Conservation (phyloP, 2,888 invertebrate species). For the Eurois occulta region DNA sequence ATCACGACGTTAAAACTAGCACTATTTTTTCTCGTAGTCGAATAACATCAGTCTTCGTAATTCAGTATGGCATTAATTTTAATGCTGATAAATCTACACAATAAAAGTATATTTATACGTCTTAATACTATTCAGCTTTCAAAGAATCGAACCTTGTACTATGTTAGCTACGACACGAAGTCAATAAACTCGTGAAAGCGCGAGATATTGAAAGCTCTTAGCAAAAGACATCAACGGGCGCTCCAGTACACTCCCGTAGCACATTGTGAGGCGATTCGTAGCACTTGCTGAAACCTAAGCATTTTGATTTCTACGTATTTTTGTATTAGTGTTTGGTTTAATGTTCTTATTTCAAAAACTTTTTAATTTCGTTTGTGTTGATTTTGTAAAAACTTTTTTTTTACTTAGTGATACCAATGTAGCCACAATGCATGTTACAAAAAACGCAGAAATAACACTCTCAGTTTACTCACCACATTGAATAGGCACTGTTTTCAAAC, state of each 20-base stretch:
- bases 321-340: not conserved
- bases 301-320: conserved; percentile 55
- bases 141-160: conserved; percentile 28
- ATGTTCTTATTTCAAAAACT: not conserved
- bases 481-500: conserved; percentile 78
- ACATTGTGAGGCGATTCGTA: conserved; percentile 51
- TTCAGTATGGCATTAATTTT: not conserved
- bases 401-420: conserved; percentile 19
- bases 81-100: conserved; percentile 2
- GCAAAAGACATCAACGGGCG: conserved; percentile 89
- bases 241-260: conserved; percentile 70
- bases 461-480: conserved; percentile 58
- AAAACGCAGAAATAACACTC: conserved; percentile 36
- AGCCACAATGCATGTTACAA: conserved; percentile 20
- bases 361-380: not conserved
- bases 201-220: conserved; percentile 79
- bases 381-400: not conserved
- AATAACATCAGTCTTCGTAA: not conserved
- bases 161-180: conserved; percentile 63
- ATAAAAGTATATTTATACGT: conserved; percentile 2
- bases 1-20: not conserved
- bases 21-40: conserved; percentile 7
- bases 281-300: conserved; percentile 65
- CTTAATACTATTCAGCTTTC: conserved; percentile 1
- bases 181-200: conserved; percentile 84